Evolutionary conservation across 2,797 vertebrate genomes (phyloP), one percentile per base, ranked within the genome.

Genomic region (Chaunax sp.): DNA sequence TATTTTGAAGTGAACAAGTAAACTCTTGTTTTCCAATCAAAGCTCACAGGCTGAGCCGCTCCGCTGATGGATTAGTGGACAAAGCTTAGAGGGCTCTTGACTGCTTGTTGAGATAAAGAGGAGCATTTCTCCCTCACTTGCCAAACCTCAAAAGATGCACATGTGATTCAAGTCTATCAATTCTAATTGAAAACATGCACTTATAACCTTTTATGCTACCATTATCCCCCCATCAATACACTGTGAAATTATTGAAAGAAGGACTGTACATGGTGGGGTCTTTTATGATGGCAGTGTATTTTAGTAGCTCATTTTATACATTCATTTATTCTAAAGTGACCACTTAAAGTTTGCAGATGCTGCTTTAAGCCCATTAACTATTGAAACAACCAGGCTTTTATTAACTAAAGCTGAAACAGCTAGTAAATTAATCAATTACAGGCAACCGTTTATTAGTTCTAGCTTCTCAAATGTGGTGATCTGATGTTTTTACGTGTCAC

Each of bases 41-140:
- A 50, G 62, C 50, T 61, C 47, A 45, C 8, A 45, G 53, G 57
- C 45, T 18, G 53, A 51, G 52, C 51, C 25, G 45, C 44, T 56
- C 18, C 49, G 12, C 35, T 51, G 28, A 23, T 41, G 49, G 60
- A 43, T 19, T 9, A 4, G 59, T 26, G 8, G 35, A 15, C 45
- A 15, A 26, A 35, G 62, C 38, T 50, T 38, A 11, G 35, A 58
- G 23, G 44, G 41, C 40, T 23, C 61, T 49, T 44, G 6, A 65
- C 46, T 62, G 6, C 33, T 44, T 37, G 47, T 53, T 49, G 46
- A 61, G 30, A 62, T 54, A 54, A 58, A 54, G 33, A 41, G 41
- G 14, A 56, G 30, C 40, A 46, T 22, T 56, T 61, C 28, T 53
- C 22, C 11, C 25, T 55, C 28, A 50, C 41, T 35, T 38, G 52